Base-by-base conservation (phyloP, 2,113 vertebrate genomes). In the Pseudolaguvia tuberculata region DNA sequence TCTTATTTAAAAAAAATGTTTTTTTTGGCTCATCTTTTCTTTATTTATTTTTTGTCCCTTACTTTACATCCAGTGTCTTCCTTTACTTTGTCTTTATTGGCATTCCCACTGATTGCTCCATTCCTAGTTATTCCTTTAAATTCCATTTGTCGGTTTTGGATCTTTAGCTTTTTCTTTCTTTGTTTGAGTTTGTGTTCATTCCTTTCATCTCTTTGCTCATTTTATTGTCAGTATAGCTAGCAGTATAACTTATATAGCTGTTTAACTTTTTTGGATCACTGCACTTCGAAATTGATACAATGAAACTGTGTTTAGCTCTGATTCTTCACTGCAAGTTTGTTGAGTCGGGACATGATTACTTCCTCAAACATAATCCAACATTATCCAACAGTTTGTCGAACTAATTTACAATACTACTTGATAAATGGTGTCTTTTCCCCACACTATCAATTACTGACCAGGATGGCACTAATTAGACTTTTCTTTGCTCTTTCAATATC, bases 361-460 rank as follows among this genome's bases (percentile, higher is more conserved):
- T 66, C 17, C 15, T 74, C 7, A 23, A 8, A n/a, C 21, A 3
- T 31, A 39, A 35, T 31, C 35, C 50, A 73, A 15, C 5, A 47
- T 47, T 65, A 25, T 17, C 18, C 48, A 73, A 53, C 29, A 9
- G 7, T 8, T 53, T 51, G 21, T 53, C 13, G 18, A 45, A 11
- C 31, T 42, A 52, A 45, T 65, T 56, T 74, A 35, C 50, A 15
- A 20, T 56, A 20, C 35, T n/a, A 31, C 39, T 56, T 66, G 72
- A 75, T 75, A 56, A 47, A 75, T 47, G 17, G 3, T 47, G 39
- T 47, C 51, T 75, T 75, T 75, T 35, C 9, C 51, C 23, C 39
- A 25, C 31, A 25, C 31, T 59, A 42, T 63, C 17, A 75, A 29
- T 17, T n/a, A 56, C 39, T 75, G 23, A 61, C 39, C 50, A 66